Conservation (phyloP, 2,888 invertebrate genomes). For the Plutella xylostella region DNA sequence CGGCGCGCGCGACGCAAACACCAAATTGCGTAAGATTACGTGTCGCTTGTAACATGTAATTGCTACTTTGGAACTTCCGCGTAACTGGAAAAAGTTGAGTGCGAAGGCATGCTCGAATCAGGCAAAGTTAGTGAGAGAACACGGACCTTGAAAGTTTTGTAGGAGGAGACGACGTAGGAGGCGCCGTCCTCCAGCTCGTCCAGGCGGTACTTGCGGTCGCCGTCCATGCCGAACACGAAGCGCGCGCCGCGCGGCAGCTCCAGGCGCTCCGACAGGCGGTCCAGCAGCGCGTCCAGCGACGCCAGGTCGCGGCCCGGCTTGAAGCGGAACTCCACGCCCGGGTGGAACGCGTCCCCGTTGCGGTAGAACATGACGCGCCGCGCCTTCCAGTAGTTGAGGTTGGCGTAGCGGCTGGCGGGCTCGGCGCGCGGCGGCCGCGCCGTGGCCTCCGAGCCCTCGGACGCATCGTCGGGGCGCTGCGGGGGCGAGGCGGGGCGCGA, state of each 20-base stretch:
- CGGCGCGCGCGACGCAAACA: constrained; percentile 25
- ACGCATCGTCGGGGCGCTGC: constrained; percentile 53
- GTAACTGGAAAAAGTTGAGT: neutral
- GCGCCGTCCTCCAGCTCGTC: constrained; percentile 93
- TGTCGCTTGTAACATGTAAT: neutral
- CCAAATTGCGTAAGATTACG: constrained; percentile 7
- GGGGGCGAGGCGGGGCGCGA: constrained; percentile 54
- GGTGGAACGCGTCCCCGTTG: constrained; percentile 94
- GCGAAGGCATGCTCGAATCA: neutral
- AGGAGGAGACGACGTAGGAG: constrained; percentile 92
- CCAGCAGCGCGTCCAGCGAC: constrained; percentile 85
- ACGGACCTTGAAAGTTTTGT: constrained; percentile 88
- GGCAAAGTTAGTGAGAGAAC: too few species aligned
- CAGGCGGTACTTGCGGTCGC: constrained; percentile 83
- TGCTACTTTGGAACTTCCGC: neutral
- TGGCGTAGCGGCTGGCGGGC: constrained; percentile 76
- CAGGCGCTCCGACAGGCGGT: constrained; percentile 88
- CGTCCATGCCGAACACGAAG: constrained; percentile 93
- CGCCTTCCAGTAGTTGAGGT: constrained; percentile 89
- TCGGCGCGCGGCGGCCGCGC: constrained; percentile 70
- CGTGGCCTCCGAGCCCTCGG: constrained; percentile 62
- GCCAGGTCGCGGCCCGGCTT: constrained; percentile 90
- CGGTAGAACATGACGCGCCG: constrained; percentile 90
- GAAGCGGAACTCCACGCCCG: constrained; percentile 87
- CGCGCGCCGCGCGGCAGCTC: constrained; percentile 90